Evolutionary conservation across 2,797 vertebrate species (phyloP).

Genomic region (Adrianichthys oophorus): DNA sequence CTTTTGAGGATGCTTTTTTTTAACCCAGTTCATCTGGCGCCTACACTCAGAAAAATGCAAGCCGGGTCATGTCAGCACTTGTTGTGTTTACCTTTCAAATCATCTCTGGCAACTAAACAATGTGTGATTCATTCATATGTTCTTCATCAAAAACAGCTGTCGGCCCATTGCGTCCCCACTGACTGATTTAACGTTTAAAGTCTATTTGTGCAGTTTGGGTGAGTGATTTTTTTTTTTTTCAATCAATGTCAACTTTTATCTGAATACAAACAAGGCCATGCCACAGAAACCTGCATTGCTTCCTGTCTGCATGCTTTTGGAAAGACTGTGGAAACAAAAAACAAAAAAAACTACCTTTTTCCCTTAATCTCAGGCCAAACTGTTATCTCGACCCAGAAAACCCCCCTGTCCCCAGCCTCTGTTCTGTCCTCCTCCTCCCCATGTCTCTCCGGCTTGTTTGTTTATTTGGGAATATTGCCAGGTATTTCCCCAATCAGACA

Average conservation of each 20-base stretch:
- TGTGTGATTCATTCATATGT: constrained; percentile 41
- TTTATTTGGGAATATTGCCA: constrained; percentile 78
- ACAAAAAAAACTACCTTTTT: constrained; percentile 28
- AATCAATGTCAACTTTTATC: constrained; percentile 16
- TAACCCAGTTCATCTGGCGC: constrained; percentile 10
- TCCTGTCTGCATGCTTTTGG: constrained; percentile 24
- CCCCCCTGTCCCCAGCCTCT: constrained; percentile 24
- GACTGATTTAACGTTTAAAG: constrained; percentile 30
- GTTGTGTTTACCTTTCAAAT: constrained; percentile 18
- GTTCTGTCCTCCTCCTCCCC: constrained; percentile 22
- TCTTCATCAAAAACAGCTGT: constrained; percentile 13
- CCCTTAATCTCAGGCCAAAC: constrained; percentile 31
- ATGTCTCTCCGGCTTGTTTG: constrained; percentile 49
- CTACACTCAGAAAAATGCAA: constrained; percentile 5
- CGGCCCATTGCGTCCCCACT: neutral
- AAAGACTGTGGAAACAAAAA: constrained; percentile 20
- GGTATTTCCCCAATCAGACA: constrained; percentile 77
- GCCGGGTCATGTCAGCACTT: constrained; percentile 33
- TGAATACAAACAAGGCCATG: constrained; percentile 4
- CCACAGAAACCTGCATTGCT: neutral
- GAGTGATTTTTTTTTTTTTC: neutral
- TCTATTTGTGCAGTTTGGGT: neutral
- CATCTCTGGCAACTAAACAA: constrained; percentile 36
- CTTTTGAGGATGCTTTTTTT: neutral
- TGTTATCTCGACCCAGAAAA: constrained; percentile 54